Conservation (phyloP, 2,888 invertebrate genomes). For the Eristalis tenax region DNA sequence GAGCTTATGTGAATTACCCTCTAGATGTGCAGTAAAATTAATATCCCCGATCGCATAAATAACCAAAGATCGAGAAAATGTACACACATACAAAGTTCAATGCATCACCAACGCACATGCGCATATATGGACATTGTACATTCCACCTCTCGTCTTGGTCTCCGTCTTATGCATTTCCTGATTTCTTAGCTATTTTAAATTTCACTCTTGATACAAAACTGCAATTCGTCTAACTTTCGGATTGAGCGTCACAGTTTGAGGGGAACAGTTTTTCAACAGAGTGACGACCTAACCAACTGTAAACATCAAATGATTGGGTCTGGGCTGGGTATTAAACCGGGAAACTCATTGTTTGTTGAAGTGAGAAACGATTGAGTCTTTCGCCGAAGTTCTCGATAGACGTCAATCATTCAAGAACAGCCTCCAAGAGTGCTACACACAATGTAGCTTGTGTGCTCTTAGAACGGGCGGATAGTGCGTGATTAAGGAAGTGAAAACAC, state of each 20-base stretch:
- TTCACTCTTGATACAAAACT: neutral
- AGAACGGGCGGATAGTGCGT: neutral
- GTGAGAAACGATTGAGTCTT: conserved; percentile 27
- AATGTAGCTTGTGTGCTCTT: neutral
- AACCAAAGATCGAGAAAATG: neutral
- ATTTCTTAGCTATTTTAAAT: neutral
- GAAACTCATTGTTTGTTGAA: conserved; percentile 26
- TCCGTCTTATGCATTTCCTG: neutral
- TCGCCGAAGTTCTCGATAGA: conserved; percentile 10
- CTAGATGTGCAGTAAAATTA: neutral
- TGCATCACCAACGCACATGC: neutral
- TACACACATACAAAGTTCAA: neutral
- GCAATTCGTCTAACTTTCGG: neutral
- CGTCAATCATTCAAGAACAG: conserved; percentile 23
- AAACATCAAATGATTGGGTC: neutral
- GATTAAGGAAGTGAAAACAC: neutral
- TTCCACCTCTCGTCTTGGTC: too few species aligned
- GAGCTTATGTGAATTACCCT: neutral
- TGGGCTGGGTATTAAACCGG: conserved; percentile 10
- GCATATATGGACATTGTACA: too few species aligned
- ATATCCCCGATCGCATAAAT: neutral
- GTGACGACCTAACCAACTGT: neutral
- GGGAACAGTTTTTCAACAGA: neutral
- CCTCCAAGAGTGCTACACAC: neutral
- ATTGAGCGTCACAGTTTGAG: neutral